Conservation (phyloP, 1,140 invertebrate genomes). For the Trinorchestia longiramus region DNA sequence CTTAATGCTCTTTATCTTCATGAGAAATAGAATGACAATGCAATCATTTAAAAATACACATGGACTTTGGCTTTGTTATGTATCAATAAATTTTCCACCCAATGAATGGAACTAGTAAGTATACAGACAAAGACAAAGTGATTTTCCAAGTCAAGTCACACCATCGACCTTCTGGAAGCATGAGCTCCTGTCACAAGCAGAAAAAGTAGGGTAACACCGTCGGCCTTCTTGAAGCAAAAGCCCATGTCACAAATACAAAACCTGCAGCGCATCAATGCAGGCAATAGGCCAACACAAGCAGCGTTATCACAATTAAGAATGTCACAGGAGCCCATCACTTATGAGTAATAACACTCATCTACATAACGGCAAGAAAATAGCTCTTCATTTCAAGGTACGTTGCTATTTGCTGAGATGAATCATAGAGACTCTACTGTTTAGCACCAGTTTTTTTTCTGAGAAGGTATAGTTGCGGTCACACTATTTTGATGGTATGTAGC, state of each 20-base stretch:
- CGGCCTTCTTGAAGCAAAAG: background rate
- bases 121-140: background rate
- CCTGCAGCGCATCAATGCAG: background rate
- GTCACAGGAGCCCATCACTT: background rate
- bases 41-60: background rate
- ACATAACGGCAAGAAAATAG: background rate
- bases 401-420: no score
- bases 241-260: background rate
- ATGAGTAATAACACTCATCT: background rate
- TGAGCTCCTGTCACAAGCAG: no score
- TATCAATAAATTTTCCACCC: background rate
- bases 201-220: background rate
- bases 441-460: no score
- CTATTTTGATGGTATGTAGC: no score
- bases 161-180: no score
- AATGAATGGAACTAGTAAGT: background rate
- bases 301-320: background rate
- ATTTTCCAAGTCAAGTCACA: background rate
- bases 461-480: no score
- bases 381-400: background rate
- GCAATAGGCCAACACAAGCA: background rate
- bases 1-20: background rate
- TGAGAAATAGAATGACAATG: background rate
- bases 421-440: no score
- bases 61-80: background rate